Evolutionary conservation across 2,797 vertebrate genomes (phyloP), one percentile per base, ranked within the genome.

Genomic region (Columba guinea): DNA sequence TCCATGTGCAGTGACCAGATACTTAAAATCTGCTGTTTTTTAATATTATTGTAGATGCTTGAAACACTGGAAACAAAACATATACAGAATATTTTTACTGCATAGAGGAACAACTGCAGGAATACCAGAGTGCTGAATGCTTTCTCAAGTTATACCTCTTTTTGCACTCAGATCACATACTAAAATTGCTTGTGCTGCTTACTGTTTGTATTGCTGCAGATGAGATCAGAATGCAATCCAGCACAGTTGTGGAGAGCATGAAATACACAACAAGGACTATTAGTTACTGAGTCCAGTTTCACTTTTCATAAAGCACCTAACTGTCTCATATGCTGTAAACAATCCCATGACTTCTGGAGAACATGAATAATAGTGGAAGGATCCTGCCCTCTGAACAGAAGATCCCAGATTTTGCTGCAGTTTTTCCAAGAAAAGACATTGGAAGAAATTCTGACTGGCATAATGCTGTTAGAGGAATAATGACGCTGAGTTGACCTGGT

Each of bases 141-240:
- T 73, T 88, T 67, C 63, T 63, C 59, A 74, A 32, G 52, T 64
- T 51, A 26, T 7, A 68, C 5, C 18, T 70, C 46, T 44, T 93
- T 90, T 58, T 90, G 53, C 41, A 60, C 51, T 77, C 86, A 69
- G 51, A 68, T 74, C 58, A 69, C 24, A 82, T 80, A 58, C 64
- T 68, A 55, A 63, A 93, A 84, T 77, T 58, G 64, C 56, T 84
- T 67, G 28, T 86, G 88, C 52, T 92, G 34, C 75, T 85, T 64
- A 56, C 26, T 76, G 14, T 41, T 63, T 60, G 73, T 87, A 49
- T 37, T 80, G 77, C 69, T 90, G 68, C 49, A 74, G 53, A 79
- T 63, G 89, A 95, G 85, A 89, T 46, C 91, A 79, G 74, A 88
- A 82, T 58, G 35, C 63, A 93, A 70, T 30, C 63, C 84, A 74